Conservation (phyloP, 2,797 vertebrate genomes). For the Syngnathus rostellatus region DNA sequence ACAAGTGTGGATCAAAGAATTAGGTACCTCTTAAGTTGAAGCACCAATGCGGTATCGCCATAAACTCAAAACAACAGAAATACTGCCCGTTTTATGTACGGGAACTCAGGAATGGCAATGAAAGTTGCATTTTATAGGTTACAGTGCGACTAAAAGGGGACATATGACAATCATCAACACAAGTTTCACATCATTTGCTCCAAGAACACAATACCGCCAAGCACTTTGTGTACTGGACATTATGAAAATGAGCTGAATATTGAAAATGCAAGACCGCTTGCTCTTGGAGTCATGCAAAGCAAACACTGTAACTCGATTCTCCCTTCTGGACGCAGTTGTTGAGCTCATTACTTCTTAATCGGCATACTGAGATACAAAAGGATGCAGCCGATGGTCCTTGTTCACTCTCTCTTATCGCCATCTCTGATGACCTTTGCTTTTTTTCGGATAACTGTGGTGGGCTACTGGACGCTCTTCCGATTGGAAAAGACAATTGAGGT, state of each 20-base stretch:
- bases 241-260: conserved; percentile 18
- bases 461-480: conserved; percentile 9
- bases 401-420: conserved; percentile 38
- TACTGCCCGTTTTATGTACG: too few relatives aligned
- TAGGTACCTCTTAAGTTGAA: too few relatives aligned
- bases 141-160: too few relatives aligned
- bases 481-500: neutral
- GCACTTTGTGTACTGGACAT: neutral
- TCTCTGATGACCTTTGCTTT: conserved; percentile 38
- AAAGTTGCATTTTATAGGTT: too few relatives aligned
- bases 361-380: conserved; percentile 18
- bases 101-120: too few relatives aligned
- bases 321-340: conserved; percentile 13
- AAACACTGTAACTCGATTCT: conserved; percentile 30
- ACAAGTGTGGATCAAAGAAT: too few relatives aligned
- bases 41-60: too few relatives aligned
- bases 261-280: conserved; percentile 18
- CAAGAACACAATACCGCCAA: too few relatives aligned
- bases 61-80: too few relatives aligned
- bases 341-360: conserved; percentile 43
- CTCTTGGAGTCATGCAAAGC: conserved; percentile 6
- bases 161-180: too few relatives aligned
- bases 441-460: conserved; percentile 4
- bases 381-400: conserved; percentile 14
- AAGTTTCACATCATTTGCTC: too few relatives aligned